Evolutionary conservation across 2,888 invertebrate genomes (phyloP), one percentile per base, ranked within the genome.

Genomic region (Melieria omissa): DNA sequence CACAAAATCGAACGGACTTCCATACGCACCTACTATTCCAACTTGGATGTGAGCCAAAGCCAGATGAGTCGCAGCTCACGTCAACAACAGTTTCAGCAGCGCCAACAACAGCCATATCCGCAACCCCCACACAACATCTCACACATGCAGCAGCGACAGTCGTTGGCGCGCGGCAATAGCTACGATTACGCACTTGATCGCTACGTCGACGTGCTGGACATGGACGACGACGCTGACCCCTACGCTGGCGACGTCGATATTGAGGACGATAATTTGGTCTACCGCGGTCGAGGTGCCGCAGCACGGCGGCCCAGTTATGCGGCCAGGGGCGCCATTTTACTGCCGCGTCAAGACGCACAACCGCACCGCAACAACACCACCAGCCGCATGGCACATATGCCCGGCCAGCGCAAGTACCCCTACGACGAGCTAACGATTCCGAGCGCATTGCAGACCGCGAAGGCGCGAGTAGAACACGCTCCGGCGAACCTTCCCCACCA

Each of bases 11-110:
- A 88, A 71, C 85, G 86, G 78, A 87, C 87, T 68, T 86, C 86
- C 71, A 86, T 87, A 74, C 84, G 87, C 80, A 87, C 87, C 55
- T 87, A 82, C 73, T 87, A 85, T 75, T 87, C 87, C 47, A 87
- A 87, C 61, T 73, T 85, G 76, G 87, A 87, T 78, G 76, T 87
- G 16, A 86, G 82, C 46, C 80, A 85, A 71, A 45, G 66, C 29
- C 61, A 58, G 58, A 64, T 42, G 65, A 76, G 77, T 68, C 76
- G 75, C 14, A 78, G 75, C 69, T 80, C 80, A 3, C 81, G 77
- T 16, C 74, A 74, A 61, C 47, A 78, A 76, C 70, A 82, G 42
- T 73, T 76, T 14, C 73, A 71, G 4, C 75, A 77, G n/a, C 73
- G 74, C 16, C 73, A 74, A 12, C 64, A 74, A 14, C 73, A 72